Base-by-base conservation (phyloP, 1,140 invertebrate species). In the Tetragnatha versicolor region DNA sequence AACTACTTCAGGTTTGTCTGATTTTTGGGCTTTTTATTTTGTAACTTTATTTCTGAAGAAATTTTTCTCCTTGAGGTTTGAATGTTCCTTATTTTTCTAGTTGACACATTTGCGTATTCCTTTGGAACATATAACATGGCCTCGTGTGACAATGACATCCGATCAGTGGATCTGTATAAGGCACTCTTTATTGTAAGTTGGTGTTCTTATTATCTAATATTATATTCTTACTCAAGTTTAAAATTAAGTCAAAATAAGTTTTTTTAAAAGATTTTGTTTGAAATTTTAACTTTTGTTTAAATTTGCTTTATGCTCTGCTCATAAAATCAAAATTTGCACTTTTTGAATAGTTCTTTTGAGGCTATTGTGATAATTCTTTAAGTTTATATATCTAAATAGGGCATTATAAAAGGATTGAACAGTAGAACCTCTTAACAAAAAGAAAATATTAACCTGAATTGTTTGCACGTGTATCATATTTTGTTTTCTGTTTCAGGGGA, bases 161-260 rank as follows among this genome's bases (percentile, higher is more conserved):
- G 85, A 87, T 80, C 83, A 83, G 55, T 86, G 85, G 85, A 86
- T 87, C 49, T 84, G 85, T 65, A 83, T 87, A 12, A 82, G 86
- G 10, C 86, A 86, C 82, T 65, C 60, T 29, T 33, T 65, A 39
- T 51, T 65, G 73, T 77, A 77, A 65, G 73, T 45, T 20, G 42
- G n/a, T 42, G 12, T 39, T 65, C n/a, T n/a, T n/a, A n/a, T n/a
- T n/a, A n/a, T n/a, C n/a, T 17, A 55, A 14, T 29, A 35, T 72
- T 17, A 37, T 53, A 17, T 20, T 55, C n/a, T 14, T 33, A 72
- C n/a, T 25, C 25, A 33, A 12, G 45, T 17, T 69, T 68, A 7
- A 39, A 42, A 68, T 42, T 35, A n/a, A n/a, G n/a, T n/a, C 45
- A 33, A 2, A 17, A 33, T 37, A 9, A 9, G 7, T 20, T n/a